Percentiles rank a stretch among this genome's conserved stretches.
Evolutionary conservation across 1,140 invertebrate species (phyloP).

Genomic region (Drosophila rhopaloa): DNA sequence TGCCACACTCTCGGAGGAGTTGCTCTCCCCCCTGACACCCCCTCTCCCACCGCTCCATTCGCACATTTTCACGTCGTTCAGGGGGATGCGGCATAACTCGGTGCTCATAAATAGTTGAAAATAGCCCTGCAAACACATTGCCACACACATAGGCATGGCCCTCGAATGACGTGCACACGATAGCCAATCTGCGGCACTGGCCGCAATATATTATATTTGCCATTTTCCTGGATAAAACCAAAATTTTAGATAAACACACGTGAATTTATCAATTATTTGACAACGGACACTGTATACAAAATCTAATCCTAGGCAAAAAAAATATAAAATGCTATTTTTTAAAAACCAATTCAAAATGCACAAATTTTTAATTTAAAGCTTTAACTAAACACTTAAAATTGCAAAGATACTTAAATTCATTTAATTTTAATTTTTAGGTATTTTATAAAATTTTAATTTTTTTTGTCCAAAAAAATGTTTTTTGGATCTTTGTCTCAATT

Average conservation of each 20-base stretch:
- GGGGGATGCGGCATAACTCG: not conserved
- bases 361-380: too few relatives aligned
- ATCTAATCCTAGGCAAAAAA: too few relatives aligned
- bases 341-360: too few relatives aligned
- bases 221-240: slow-evolving; percentile 6
- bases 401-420: too few relatives aligned
- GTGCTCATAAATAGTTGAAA: slow-evolving; percentile 73
- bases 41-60: not conserved
- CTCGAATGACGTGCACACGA: slow-evolving; percentile 21
- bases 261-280: slow-evolving; percentile 5
- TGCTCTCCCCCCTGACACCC: not conserved
- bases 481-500: too few relatives aligned
- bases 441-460: too few relatives aligned
- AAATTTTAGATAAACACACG: slow-evolving; percentile 1
- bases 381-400: too few relatives aligned
- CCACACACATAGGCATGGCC: slow-evolving; percentile 47
- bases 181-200: slow-evolving; percentile 23
- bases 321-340: too few relatives aligned
- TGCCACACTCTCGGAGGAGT: slow-evolving; percentile 11
- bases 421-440: too few relatives aligned
- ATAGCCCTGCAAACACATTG: slow-evolving; percentile 66
- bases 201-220: slow-evolving; percentile 15
- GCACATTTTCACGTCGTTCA: slow-evolving; percentile 23
- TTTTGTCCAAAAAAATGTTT: too few relatives aligned
- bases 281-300: too few relatives aligned